Evolutionary conservation across 2,888 invertebrate genomes (phyloP).

Genomic region (Scaeva pyrastri): DNA sequence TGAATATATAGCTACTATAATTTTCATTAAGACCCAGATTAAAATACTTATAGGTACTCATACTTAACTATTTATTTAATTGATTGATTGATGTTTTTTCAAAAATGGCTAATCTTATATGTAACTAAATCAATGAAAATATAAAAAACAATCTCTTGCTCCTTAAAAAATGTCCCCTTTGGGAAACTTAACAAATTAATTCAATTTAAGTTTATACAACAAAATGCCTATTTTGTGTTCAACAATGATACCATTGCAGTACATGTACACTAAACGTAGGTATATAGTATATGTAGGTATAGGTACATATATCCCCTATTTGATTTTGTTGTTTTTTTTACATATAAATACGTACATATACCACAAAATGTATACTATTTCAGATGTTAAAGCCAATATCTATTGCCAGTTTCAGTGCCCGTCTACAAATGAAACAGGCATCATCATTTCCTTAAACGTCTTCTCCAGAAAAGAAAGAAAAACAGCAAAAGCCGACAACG

Average conservation of each 20-base stretch:
- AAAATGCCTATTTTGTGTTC: slow-evolving; percentile 78
- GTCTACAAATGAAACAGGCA: slow-evolving; percentile 58
- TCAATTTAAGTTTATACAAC: slow-evolving; percentile 84
- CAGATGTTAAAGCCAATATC: slow-evolving; percentile 51
- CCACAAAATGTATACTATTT: slow-evolving; percentile 25
- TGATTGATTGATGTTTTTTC: too few relatives aligned
- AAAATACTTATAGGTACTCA: too few relatives aligned
- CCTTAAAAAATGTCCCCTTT: slow-evolving; percentile 35
- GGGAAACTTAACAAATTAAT: slow-evolving; percentile 81
- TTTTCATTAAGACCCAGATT: too few relatives aligned
- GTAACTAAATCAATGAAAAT: too few relatives aligned
- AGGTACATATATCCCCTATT: neutral
- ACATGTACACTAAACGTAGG: too few relatives aligned
- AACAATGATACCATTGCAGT: slow-evolving; percentile 47
- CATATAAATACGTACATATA: too few relatives aligned
- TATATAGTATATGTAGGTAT: too few relatives aligned
- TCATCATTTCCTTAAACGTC: slow-evolving; percentile 49
- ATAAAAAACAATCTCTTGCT: neutral
- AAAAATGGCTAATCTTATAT: too few relatives aligned
- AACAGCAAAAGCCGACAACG: slow-evolving; percentile 40
- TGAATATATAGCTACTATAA: too few relatives aligned
- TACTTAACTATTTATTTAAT: too few relatives aligned
- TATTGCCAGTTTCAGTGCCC: slow-evolving; percentile 62
- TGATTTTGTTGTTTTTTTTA: slow-evolving; percentile 22
- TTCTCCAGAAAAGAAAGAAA: slow-evolving; percentile 1